Conservation (phyloP, 2,113 vertebrate species). For the Gallinago media region DNA sequence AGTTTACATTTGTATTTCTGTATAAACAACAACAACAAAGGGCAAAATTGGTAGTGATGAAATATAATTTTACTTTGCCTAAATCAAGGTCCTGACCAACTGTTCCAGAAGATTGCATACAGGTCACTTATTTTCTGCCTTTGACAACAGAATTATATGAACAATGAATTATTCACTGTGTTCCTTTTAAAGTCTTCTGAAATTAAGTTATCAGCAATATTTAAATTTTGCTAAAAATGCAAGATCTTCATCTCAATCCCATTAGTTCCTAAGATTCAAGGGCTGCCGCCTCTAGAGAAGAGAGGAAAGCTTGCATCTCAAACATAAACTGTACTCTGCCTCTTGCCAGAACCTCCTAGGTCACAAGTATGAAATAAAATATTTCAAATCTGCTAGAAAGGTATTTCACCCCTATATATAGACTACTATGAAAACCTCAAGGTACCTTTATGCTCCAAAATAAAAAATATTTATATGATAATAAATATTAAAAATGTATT, state of each 20-base stretch:
- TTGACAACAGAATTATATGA: neutral
- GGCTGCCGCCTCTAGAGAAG: neutral
- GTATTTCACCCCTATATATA: neutral
- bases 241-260: neutral
- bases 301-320: neutral
- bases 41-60: neutral
- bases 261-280: neutral
- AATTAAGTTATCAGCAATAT: neutral
- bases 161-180: neutral
- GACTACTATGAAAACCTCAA: neutral
- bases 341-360: neutral
- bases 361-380: neutral
- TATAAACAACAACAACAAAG: neutral
- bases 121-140: neutral
- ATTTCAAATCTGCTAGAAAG: neutral
- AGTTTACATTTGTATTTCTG: slow-evolving; percentile 61
- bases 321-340: rapidly evolving
- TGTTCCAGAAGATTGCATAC: neutral
- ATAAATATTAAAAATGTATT: neutral
- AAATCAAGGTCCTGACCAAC: neutral
- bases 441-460: neutral
- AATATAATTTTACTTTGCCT: neutral
- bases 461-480: neutral
- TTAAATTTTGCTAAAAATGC: neutral
- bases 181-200: neutral